Percentiles rank a stretch among this genome's conserved stretches.
Conservation (phyloP, 2,888 invertebrate genomes). For the Meghimatium bilineatum region DNA sequence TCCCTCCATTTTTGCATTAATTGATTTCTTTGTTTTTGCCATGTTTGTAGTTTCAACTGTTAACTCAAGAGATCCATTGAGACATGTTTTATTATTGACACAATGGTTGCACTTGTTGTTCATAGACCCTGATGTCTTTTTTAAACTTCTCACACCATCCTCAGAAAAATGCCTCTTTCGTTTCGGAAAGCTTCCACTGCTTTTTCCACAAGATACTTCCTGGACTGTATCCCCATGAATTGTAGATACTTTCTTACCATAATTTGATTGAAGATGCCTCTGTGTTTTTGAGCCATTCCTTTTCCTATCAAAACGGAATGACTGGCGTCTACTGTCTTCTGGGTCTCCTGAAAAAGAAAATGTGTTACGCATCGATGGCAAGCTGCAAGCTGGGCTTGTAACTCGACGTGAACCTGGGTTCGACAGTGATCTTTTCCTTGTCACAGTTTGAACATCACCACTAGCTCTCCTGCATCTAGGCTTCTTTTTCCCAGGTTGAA, state of each 20-base stretch:
- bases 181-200: not conserved
- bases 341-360: conserved; percentile 38
- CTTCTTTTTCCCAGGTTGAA: conserved; percentile 18
- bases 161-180: conserved; percentile 33
- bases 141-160: conserved; percentile 18
- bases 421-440: conserved; percentile 29
- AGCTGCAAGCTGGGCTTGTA: conserved; percentile 5
- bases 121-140: not conserved
- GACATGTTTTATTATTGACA: not conserved
- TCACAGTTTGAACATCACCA: conserved; percentile 1
- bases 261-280: conserved; percentile 15
- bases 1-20: not conserved
- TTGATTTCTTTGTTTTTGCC: not conserved
- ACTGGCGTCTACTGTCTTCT: conserved; percentile 2
- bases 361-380: conserved; percentile 31
- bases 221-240: not conserved
- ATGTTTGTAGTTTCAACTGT: not conserved
- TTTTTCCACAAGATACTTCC: too few species aligned
- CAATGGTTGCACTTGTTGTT: not conserved
- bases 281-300: conserved; percentile 13
- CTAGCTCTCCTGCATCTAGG: conserved; percentile 26
- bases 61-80: not conserved
- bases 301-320: conserved; percentile 6
- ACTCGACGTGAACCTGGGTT: conserved; percentile 10
- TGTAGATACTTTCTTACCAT: conserved; percentile 19